Evolutionary conservation across 2,888 invertebrate species (phyloP).

Genomic region (Polia nebulosa): DNA sequence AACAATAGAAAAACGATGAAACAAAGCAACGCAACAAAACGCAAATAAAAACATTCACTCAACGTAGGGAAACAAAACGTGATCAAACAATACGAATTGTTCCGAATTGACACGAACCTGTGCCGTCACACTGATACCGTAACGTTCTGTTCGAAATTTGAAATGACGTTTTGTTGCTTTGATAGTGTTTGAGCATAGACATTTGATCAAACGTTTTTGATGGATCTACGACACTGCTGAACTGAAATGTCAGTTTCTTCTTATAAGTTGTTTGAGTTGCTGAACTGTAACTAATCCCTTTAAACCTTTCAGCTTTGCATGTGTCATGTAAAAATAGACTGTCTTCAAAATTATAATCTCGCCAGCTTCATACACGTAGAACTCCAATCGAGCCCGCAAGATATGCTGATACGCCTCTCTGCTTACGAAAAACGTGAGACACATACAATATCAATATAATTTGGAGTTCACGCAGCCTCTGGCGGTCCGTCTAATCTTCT

Average conservation of each 20-base stretch:
- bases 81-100: conserved; percentile 52
- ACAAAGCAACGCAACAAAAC: conserved; percentile 49
- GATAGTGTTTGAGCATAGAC: conserved; percentile 29
- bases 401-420: conserved; percentile 51
- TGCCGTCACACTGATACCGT: conserved; percentile 36
- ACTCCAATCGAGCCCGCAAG: conserved; percentile 43
- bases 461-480: conserved; percentile 60
- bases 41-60: conserved; percentile 58
- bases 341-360: conserved; percentile 12
- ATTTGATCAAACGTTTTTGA: conserved; percentile 32
- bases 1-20: conserved; percentile 59
- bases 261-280: no score
- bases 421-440: conserved; percentile 59
- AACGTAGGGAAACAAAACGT: conserved; percentile 57
- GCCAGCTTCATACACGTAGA: conserved; percentile 33
- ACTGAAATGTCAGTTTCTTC: not conserved
- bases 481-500: conserved; percentile 65
- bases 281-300: not conserved
- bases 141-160: conserved; percentile 44
- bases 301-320: not conserved
- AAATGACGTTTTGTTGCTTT: conserved; percentile 45
- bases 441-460: conserved; percentile 68
- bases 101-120: conserved; percentile 46
- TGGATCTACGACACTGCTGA: not conserved
- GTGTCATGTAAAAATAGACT: not conserved